These are phyloP conservation scores for Aramus guarauna DNA, from an alignment of 2,113 vertebrate species.

Conservation along the genomic window DNA sequence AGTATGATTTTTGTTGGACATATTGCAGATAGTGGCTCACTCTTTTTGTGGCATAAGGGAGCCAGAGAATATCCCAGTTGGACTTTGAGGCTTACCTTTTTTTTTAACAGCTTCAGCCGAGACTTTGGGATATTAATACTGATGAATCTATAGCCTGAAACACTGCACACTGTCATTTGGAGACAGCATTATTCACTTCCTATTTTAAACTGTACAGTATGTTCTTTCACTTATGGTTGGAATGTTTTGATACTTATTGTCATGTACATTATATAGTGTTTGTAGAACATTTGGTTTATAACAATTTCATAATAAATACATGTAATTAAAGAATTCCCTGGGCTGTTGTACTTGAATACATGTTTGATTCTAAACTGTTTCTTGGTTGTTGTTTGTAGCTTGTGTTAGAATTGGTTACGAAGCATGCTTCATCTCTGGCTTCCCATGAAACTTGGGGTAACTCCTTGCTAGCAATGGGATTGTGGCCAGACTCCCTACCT, in stretches of 20 bases:
- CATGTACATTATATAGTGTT: rapidly evolving
- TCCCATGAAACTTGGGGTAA: slow-evolving; percentile 75
- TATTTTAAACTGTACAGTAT: not conserved
- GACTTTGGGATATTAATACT: not conserved
- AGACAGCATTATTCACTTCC: not conserved
- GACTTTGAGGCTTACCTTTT: not conserved
- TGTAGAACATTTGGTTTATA: not conserved
- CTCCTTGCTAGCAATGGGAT: slow-evolving; percentile 83
- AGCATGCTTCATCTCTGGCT: slow-evolving; percentile 78
- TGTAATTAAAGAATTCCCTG: not conserved
- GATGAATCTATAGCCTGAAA: not conserved
- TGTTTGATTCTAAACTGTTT: not conserved
- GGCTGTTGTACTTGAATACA: not conserved
- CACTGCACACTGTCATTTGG: not conserved
- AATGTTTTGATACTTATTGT: not conserved
- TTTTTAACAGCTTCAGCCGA: not conserved
- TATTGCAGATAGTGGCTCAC: not conserved
- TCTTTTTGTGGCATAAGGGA: not conserved
- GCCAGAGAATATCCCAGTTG: not conserved
- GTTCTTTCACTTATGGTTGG: not conserved
- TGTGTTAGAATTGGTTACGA: slow-evolving; percentile 80
- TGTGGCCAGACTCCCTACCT: slow-evolving; percentile 91
- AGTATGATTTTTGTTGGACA: not conserved
- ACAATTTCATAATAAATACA: not conserved
- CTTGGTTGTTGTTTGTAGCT: slow-evolving; percentile 69